Percentiles rank a stretch among this genome's conserved stretches.
phyloP scores from a whole-genome alignment of 2,113 vertebrate genomes.

The Amphiprion ocellaris region DNA sequence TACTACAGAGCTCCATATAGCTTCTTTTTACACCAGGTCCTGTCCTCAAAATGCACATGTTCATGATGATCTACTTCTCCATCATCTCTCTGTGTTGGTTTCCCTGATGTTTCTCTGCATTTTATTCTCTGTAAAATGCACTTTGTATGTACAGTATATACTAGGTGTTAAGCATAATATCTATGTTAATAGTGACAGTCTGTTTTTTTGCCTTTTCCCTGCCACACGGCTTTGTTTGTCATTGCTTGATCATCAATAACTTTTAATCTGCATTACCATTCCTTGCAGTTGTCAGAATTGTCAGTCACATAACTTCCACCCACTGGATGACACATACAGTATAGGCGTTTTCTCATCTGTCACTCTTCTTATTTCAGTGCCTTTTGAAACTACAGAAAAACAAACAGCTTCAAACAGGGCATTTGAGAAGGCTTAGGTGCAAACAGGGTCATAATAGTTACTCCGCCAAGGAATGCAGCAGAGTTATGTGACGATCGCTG shows the following conservation, averaged over 20 bases:
- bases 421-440: too few species aligned
- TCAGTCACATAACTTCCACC: not conserved
- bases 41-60: not conserved
- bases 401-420: not conserved
- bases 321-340: not conserved
- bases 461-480: too few species aligned
- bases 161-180: not conserved
- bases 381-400: not conserved
- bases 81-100: slow-evolving; percentile 5
- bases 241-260: not conserved
- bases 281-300: not conserved
- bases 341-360: not conserved
- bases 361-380: not conserved
- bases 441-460: too few species aligned
- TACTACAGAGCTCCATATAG: slow-evolving; percentile 17
- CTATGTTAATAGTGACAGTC: too few species aligned
- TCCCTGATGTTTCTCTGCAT: not conserved
- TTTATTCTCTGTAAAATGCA: not conserved
- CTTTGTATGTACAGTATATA: not conserved
- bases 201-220: not conserved
- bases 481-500: too few species aligned
- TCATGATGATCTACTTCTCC: not conserved
- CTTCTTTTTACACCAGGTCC: slow-evolving; percentile 44
- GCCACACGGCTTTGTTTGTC: not conserved
- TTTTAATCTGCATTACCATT: not conserved